Conservation (phyloP, 2,113 vertebrate genomes). For the Tyto alba region DNA sequence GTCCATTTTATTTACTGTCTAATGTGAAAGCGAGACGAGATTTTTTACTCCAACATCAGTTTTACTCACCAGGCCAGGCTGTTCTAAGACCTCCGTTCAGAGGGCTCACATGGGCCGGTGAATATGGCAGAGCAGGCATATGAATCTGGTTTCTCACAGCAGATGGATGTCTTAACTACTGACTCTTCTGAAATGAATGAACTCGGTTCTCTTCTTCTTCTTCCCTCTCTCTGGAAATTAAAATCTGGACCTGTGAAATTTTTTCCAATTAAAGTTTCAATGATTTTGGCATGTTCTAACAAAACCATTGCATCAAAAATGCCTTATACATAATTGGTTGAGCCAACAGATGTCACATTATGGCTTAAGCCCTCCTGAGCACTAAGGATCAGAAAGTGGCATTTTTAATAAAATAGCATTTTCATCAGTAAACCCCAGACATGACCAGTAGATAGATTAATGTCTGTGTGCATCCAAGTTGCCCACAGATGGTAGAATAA, state of each 20-base stretch:
- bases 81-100: background rate
- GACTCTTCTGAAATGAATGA: background rate
- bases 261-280: slow-evolving; percentile 62
- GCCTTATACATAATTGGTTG: slow-evolving; percentile 50
- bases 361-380: slow-evolving; percentile 59
- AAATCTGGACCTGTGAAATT: slow-evolving; percentile 49
- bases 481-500: slow-evolving; percentile 53
- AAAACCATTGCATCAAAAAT: slow-evolving; percentile 56
- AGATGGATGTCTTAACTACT: slow-evolving; percentile 54
- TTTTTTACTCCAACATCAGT: background rate
- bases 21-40: background rate
- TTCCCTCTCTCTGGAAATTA: slow-evolving; percentile 38
- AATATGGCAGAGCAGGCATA: background rate
- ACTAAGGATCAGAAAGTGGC: slow-evolving; percentile 55
- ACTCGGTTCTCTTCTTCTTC: slow-evolving; percentile 6
- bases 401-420: slow-evolving; percentile 62
- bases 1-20: background rate
- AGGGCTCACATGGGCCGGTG: background rate
- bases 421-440: slow-evolving; percentile 43
- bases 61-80: background rate
- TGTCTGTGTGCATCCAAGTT: slow-evolving; percentile 33
- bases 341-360: slow-evolving; percentile 62
- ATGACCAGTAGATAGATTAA: slow-evolving; percentile 57
- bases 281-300: slow-evolving; percentile 50
- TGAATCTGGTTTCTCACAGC: background rate